A percentile compares a stretch with the other conserved stretches of the same genome.
phyloP scores from a whole-genome alignment of 1,140 invertebrate species.

The Himalopsyche phryganea region DNA sequence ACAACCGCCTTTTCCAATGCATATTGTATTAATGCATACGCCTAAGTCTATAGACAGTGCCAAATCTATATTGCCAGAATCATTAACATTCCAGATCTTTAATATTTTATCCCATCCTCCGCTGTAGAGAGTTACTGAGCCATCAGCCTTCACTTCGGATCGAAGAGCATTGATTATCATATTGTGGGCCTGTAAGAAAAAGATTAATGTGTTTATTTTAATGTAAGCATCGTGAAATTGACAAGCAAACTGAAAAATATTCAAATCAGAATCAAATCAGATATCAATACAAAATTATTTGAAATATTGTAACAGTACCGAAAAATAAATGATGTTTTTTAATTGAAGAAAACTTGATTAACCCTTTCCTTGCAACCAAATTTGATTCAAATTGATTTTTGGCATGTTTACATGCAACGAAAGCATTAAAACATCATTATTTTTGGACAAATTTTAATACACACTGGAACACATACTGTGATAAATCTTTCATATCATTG shows the following conservation, averaged over 20 bases:
- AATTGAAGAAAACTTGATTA: too few relatives aligned
- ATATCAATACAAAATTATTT: too few relatives aligned
- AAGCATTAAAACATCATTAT: too few relatives aligned
- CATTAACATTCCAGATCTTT: constrained; percentile 44
- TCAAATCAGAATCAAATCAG: too few relatives aligned
- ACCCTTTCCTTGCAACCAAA: too few relatives aligned
- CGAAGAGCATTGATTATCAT: constrained; percentile 45
- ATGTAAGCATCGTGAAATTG: not conserved
- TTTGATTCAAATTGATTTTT: too few relatives aligned
- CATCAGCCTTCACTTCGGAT: constrained; percentile 33
- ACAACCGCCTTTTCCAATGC: constrained; percentile 37
- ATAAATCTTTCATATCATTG: too few relatives aligned
- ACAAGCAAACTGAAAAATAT: not conserved
- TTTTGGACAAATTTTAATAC: too few relatives aligned
- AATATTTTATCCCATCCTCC: constrained; percentile 49
- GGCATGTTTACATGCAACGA: too few relatives aligned
- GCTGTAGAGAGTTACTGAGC: constrained; percentile 38
- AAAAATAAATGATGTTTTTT: too few relatives aligned
- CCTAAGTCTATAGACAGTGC: constrained; percentile 36
- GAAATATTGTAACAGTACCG: not conserved
- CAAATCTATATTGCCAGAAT: constrained; percentile 33
- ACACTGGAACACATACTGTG: too few relatives aligned
- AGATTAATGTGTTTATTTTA: not conserved
- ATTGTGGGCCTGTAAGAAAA: constrained; percentile 42
- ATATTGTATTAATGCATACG: constrained; percentile 42